Evolutionary conservation across 2,888 invertebrate genomes (phyloP), one percentile per base, ranked within the genome.

Genomic region (Erebia palarica): DNA sequence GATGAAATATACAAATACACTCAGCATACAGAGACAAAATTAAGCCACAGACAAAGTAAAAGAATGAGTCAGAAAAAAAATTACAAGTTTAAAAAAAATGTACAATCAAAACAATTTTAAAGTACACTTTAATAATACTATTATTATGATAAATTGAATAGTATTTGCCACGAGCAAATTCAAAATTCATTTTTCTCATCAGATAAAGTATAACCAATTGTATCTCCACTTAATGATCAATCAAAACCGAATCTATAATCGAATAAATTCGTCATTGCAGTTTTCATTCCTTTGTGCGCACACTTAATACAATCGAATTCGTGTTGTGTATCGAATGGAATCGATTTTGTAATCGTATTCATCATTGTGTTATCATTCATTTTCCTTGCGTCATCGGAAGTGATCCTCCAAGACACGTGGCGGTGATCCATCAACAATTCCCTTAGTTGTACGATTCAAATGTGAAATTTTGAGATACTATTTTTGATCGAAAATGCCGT

Each of bases 341-440:
- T 77, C 75, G 72, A 73, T 75, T 77, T 71, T 70, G 67, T 65
- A 80, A 76, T 76, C 72, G 58, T 70, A 78, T 78, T 73, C 76
- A 80, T 81, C 80, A 81, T 77, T 74, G 78, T 80, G 78, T 80
- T 82, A 84, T 83, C 82, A 80, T 81, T 82, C 80, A 79, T 80
- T 80, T 74, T 79, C 76, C 75, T 83, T 81, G 78, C 79, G 77
- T 79, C 80, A 81, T 81, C 86, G 86, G 86, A 89, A 86, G 79
- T 79, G 84, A 86, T 86, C 84, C 78, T 79, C 83, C 81, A 79
- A 76, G 80, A 75, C 90, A 85, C 91, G 92, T 89, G 92, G 76
- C 73, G 73, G 76, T 81, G 81, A 91, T 92, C 85, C 82, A 91
- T 92, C 91, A 92, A 83, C 78, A 68, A 36, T 78, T 69, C 57